These are phyloP conservation scores for Nomada ruficornis DNA, from an alignment of 2,888 invertebrate genomes.

Conservation along the genomic window DNA sequence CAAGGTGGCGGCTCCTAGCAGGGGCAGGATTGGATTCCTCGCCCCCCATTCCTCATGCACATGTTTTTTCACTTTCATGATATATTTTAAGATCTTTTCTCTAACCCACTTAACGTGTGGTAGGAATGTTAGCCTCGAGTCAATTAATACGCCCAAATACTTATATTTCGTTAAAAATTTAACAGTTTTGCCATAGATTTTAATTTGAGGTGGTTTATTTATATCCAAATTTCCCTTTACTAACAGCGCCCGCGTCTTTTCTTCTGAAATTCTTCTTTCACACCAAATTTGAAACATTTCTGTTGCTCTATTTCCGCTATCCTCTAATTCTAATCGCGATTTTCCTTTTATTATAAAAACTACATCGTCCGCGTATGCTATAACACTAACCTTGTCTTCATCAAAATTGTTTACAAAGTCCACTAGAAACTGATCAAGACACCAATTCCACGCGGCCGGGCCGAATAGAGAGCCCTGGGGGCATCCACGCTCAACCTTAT, in stretches of 20 bases:
- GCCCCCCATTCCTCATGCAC: neutral
- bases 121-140: neutral
- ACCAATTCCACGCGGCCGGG: neutral
- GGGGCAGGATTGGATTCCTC: neutral
- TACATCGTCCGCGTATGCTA: neutral
- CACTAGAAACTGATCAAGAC: neutral
- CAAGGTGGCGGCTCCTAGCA: no score
- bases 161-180: neutral
- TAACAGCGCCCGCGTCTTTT: neutral
- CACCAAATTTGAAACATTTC: neutral
- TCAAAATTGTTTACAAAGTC: neutral
- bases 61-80: no score
- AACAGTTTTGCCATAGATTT: neutral
- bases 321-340: neutral
- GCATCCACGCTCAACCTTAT: no score
- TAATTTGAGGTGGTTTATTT: no score
- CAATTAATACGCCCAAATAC: neutral
- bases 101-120: neutral
- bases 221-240: neutral
- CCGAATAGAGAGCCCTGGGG: no score
- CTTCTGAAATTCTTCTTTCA: neutral
- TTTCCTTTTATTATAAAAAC: neutral
- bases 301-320: neutral
- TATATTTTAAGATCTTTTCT: no score
- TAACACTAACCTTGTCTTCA: neutral